These are phyloP conservation scores for Chiroxiphia lanceolata DNA, from an alignment of 2,797 vertebrate genomes.

Conservation along the genomic window DNA sequence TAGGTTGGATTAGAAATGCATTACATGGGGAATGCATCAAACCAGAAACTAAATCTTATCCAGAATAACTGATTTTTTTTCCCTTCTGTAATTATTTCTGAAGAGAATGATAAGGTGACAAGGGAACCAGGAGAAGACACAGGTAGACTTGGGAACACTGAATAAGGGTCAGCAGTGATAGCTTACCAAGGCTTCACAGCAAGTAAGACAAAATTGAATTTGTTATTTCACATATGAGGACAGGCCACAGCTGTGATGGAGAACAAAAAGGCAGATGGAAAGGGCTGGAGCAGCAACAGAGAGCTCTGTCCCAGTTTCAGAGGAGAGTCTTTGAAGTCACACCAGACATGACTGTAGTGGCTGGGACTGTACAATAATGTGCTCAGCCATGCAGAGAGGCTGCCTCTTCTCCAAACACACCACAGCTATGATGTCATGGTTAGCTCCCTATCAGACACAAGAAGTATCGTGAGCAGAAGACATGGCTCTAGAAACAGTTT, in stretches of 20 bases:
- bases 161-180: neutral
- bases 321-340: neutral
- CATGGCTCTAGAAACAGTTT: neutral
- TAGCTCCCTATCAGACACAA: neutral
- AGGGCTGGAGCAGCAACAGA: neutral
- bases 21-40: neutral
- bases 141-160: neutral
- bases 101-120: neutral
- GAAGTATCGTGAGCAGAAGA: neutral
- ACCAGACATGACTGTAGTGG: neutral
- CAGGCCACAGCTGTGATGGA: neutral
- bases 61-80: neutral
- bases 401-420: neutral
- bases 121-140: neutral
- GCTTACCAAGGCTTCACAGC: neutral
- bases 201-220: neutral
- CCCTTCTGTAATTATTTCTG: neutral
- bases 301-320: neutral
- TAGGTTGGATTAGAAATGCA: neutral
- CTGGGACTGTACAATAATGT: neutral
- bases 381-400: neutral
- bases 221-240: neutral
- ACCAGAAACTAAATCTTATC: neutral
- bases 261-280: neutral
- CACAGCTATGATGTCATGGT: neutral